phyloP scores from a whole-genome alignment of 2,797 vertebrate genomes.

The Podargus strigoides region DNA sequence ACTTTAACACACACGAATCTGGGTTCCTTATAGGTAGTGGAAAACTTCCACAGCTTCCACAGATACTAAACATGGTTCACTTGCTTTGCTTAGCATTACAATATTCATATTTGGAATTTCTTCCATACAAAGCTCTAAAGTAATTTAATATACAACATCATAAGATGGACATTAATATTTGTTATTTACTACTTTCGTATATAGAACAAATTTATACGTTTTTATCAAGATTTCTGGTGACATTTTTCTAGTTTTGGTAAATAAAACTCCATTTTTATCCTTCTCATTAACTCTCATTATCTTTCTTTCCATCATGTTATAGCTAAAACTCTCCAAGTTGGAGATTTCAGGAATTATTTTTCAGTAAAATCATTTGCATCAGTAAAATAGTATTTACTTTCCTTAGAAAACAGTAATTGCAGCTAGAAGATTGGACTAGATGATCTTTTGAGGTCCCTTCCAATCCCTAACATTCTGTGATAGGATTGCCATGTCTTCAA shows the following conservation, averaged over 20 bases:
- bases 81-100: background rate
- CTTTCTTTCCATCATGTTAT: background rate
- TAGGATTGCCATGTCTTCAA: background rate
- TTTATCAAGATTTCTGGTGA: background rate
- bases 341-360: background rate
- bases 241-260: background rate
- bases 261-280: background rate
- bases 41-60: background rate
- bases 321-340: background rate
- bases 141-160: background rate
- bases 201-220: background rate
- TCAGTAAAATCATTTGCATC: background rate
- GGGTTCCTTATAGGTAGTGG: background rate
- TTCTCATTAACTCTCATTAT: background rate
- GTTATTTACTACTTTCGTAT: background rate
- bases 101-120: background rate
- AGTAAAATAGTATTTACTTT: background rate
- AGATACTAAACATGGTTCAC: background rate
- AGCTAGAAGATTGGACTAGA: too few relatives aligned
- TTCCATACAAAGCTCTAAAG: background rate
- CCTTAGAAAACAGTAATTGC: background rate
- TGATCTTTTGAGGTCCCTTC: too few relatives aligned
- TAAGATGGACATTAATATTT: background rate
- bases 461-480: too few relatives aligned
- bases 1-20: background rate